Conservation (phyloP, 2,113 vertebrate species). For the Pundamilia nyererei region DNA sequence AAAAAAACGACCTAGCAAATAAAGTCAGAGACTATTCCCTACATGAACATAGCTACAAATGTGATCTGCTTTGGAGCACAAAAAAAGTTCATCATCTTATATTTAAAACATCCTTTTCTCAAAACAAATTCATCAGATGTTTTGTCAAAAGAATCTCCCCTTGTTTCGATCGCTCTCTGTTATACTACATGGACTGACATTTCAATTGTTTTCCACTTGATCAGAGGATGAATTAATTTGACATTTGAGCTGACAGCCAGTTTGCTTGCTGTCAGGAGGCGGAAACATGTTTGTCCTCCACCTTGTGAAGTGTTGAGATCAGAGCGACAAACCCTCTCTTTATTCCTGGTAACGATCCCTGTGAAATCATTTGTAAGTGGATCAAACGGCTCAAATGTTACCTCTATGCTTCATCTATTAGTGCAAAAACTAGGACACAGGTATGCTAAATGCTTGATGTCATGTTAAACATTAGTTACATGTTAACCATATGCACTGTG, state of each 20-base stretch:
- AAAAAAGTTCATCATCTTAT: neutral
- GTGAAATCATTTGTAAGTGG: neutral
- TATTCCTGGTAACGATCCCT: slow-evolving; percentile 10
- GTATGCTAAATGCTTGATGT: neutral
- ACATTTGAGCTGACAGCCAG: slow-evolving; percentile 63
- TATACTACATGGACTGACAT: slow-evolving; percentile 45
- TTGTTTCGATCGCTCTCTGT: slow-evolving; percentile 1
- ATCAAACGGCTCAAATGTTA: neutral
- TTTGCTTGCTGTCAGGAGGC: slow-evolving; percentile 30
- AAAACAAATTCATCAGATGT: neutral
- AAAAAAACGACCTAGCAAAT: neutral
- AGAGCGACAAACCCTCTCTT: slow-evolving; percentile 23
- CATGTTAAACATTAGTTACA: neutral
- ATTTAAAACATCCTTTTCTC: neutral
- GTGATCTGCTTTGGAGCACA: neutral
- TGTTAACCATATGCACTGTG: neutral
- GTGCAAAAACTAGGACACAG: neutral
- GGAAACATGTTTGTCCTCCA: slow-evolving; percentile 14
- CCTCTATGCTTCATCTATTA: neutral
- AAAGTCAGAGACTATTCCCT: neutral
- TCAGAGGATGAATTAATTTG: slow-evolving; percentile 64
- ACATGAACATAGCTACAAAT: neutral
- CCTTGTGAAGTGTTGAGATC: slow-evolving; percentile 45
- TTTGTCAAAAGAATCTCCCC: neutral
- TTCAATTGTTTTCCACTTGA: slow-evolving; percentile 62